Conservation (phyloP, 2,797 vertebrate genomes). For the Artibeus lituratus region DNA sequence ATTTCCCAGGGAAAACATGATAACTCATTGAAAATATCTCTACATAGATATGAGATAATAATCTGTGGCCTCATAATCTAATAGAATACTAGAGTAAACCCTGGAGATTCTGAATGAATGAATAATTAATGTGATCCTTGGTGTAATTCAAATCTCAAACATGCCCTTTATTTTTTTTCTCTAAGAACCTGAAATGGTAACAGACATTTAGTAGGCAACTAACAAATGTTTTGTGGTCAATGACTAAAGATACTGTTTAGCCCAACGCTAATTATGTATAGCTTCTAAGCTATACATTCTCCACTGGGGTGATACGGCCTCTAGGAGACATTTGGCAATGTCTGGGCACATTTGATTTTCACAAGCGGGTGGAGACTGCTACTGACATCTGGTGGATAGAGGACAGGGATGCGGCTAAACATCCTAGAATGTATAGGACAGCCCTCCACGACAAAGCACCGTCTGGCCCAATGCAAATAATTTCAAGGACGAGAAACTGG, state of each 20-base stretch:
- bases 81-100: not conserved
- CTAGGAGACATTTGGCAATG: not conserved
- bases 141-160: slow-evolving; percentile 16
- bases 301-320: not conserved
- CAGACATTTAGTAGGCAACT: not conserved
- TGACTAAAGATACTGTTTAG: not conserved
- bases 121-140: not conserved
- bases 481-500: not conserved
- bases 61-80: not conserved
- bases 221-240: not conserved
- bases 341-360: not conserved
- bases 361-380: not conserved
- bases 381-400: not conserved
- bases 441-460: not conserved
- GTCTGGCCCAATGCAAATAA: not conserved
- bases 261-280: not conserved
- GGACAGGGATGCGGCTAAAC: not conserved
- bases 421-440: not conserved
- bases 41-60: not conserved
- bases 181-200: not conserved
- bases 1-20: not conserved
- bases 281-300: not conserved
- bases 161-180: not conserved
- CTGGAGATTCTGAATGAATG: not conserved
- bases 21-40: not conserved